Base-by-base conservation (phyloP, 23 tunicate genomes). In the Halocynthia roretzi region DNA sequence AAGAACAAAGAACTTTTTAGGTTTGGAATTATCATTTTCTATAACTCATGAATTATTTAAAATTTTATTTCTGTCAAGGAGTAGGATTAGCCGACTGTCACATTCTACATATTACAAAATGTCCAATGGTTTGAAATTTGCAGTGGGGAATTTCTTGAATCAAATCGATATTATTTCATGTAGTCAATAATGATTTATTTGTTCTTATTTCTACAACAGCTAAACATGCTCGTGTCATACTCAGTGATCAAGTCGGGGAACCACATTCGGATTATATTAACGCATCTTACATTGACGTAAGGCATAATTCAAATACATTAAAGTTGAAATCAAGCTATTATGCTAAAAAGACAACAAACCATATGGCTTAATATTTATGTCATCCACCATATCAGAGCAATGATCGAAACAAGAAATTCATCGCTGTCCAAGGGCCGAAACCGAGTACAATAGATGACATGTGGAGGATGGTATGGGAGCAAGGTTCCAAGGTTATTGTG, bases 401-500 rank as follows among this genome's bases (percentile, higher is more conserved):
- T 54, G 54, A 76, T 6, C 40, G 56, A 10, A 49, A 62, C 6
- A 21, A 67, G 17, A 77, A 76, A 68, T 83, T 76, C 67, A 83
- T 83, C 20, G 87, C 87, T 21, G 54, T 81, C n/a, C 87, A 83
- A 83, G 87, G 87, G 55, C 81, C 87, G n/a, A 83, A 83, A 83
- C 74, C 70, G 49, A 77, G 51, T 40, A 83, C 81, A 10, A 76
- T 83, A 62, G 10, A 19, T 8, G 87, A 83, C 62, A 76, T 83
- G 51, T 83, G 87, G 87, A 20, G 62, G 2, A 83, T 83, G 87
- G 52, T 83, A 50, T 83, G 87, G 87, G 87, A 83, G 49, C 81
- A 83, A 53, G 54, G 56, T 15, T 8, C 22, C 17, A 40, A 51
- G 10, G 81, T 61, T 8, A 83, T 83, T 54, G 87, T 83, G 11